phyloP scores from a whole-genome alignment of 2,113 vertebrate species.

The Tor tambroides region DNA sequence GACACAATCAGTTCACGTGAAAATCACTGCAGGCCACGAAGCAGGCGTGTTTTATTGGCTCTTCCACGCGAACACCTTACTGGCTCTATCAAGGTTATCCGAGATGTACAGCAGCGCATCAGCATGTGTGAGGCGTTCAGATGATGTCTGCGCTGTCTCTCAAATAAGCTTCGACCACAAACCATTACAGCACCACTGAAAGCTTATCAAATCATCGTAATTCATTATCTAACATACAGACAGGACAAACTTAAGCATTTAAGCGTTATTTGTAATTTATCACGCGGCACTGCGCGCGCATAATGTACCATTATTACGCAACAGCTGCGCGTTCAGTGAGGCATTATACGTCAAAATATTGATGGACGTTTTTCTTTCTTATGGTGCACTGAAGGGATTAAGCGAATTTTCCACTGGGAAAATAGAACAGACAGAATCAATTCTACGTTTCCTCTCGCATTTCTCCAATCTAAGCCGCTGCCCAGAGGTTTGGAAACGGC shows the following conservation, averaged over 20 bases:
- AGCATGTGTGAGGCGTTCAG: not conserved
- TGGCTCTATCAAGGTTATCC: conserved; percentile 9
- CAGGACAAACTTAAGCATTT: not conserved
- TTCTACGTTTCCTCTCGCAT: not conserved
- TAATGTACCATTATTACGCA: conserved; percentile 4
- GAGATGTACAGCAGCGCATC: not conserved
- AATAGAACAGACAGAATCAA: not conserved
- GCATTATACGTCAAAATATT: not conserved
- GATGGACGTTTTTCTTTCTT: not conserved
- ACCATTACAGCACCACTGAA: not conserved
- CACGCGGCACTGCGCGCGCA: not conserved
- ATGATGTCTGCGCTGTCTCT: too few relatives aligned
- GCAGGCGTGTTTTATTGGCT: not conserved
- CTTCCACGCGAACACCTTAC: not conserved
- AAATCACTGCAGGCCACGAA: not conserved
- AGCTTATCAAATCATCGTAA: not conserved
- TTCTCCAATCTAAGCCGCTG: not conserved
- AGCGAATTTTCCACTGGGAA: not conserved
- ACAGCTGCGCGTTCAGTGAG: conserved; percentile 6
- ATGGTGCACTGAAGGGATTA: not conserved
- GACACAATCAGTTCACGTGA: not conserved
- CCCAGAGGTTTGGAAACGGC: not conserved
- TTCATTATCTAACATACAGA: not conserved
- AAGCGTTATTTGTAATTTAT: not conserved
- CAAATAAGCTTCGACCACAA: not conserved